phyloP scores from a whole-genome alignment of 2,113 vertebrate genomes.

The Centropus bengalensis region DNA sequence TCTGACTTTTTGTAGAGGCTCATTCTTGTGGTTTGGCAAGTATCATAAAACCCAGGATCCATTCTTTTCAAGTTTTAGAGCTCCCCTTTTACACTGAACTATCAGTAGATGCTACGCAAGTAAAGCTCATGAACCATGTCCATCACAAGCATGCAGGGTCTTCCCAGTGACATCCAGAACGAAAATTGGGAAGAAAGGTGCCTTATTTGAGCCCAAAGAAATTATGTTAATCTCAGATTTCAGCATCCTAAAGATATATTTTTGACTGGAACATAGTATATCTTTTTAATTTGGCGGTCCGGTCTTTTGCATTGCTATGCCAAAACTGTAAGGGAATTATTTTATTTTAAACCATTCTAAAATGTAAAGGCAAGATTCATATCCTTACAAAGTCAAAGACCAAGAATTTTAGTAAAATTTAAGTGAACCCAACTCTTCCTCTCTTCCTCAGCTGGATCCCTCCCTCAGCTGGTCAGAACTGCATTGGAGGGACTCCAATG shows the following conservation, averaged over 20 bases:
- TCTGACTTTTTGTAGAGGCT: background rate
- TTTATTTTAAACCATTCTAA: background rate
- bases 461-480: background rate
- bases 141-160: background rate
- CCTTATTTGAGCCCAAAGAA: background rate
- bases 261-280: background rate
- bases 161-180: background rate
- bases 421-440: background rate
- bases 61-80: background rate
- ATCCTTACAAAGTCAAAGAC: background rate
- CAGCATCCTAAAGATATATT: background rate
- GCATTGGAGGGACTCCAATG: background rate
- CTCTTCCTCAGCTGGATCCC: background rate
- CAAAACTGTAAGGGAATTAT: background rate
- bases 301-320: background rate
- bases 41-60: background rate
- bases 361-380: background rate
- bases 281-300: background rate
- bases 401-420: background rate
- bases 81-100: background rate
- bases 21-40: background rate
- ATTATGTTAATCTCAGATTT: background rate
- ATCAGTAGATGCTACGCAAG: background rate
- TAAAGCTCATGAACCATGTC: background rate
- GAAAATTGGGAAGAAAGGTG: background rate